Conservation (phyloP, 2,797 vertebrate genomes). For the Calcarius lapponicus region DNA sequence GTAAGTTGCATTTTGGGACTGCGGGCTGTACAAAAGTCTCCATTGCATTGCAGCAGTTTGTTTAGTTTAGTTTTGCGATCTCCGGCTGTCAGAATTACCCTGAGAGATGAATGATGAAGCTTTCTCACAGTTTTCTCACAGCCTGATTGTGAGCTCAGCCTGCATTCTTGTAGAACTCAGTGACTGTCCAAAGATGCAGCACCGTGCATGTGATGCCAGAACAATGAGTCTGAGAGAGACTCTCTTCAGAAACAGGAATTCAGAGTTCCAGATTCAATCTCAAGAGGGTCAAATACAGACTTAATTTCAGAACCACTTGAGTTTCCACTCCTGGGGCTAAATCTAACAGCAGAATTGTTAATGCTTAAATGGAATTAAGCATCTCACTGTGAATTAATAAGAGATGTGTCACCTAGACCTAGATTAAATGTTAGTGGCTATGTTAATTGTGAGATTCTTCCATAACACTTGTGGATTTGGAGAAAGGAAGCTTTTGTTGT, state of each 20-base stretch:
- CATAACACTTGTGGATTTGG: background rate
- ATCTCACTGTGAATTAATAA: background rate
- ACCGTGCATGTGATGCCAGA: accelerated
- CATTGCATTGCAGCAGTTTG: background rate
- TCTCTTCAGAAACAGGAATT: background rate
- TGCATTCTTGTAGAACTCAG: accelerated
- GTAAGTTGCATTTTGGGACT: constrained; percentile 72
- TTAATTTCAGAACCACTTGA: background rate
- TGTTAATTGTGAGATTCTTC: background rate
- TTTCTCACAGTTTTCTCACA: background rate
- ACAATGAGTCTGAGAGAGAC: background rate
- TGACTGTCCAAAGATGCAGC: background rate
- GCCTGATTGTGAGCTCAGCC: background rate
- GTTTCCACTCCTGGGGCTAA: background rate
- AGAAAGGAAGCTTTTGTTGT: background rate
- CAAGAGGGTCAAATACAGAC: background rate
- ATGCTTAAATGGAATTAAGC: background rate
- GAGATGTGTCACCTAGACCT: background rate
- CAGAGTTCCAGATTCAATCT: background rate
- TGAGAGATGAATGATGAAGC: background rate
- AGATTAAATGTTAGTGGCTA: background rate
- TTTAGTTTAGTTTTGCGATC: background rate
- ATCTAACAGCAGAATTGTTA: background rate
- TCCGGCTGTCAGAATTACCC: background rate
- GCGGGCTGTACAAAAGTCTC: background rate